phyloP scores from a whole-genome alignment of 2,113 vertebrate species.

The Cyprinodon variegatus region DNA sequence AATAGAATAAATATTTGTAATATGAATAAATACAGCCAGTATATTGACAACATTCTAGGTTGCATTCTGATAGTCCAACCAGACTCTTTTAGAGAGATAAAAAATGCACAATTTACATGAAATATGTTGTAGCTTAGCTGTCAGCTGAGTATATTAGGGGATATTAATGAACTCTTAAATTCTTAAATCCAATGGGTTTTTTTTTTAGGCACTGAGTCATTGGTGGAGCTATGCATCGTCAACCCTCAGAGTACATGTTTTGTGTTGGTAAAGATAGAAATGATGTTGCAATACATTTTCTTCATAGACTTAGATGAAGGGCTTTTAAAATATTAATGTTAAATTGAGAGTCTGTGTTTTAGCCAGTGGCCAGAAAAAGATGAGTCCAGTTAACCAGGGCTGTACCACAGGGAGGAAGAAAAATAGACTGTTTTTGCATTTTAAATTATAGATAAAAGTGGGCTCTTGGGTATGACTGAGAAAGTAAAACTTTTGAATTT shows the following conservation, averaged over 20 bases:
- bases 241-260: slow-evolving; percentile 32
- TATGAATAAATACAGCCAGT: too few relatives aligned
- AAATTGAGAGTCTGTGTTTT: slow-evolving; percentile 64
- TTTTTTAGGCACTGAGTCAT: slow-evolving; percentile 6
- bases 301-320: slow-evolving; percentile 56
- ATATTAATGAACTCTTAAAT: not conserved
- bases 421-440: slow-evolving; percentile 70
- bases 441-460: slow-evolving; percentile 77
- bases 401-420: slow-evolving; percentile 40
- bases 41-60: too few relatives aligned
- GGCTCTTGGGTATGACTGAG: slow-evolving; percentile 49
- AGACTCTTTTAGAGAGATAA: too few relatives aligned
- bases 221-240: slow-evolving; percentile 3
- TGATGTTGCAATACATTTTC: slow-evolving; percentile 55
- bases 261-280: slow-evolving; percentile 54
- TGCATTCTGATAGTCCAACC: too few relatives aligned
- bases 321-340: slow-evolving; percentile 80
- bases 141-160: not conserved
- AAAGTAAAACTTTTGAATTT: slow-evolving; percentile 46
- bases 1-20: too few relatives aligned
- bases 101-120: too few relatives aligned
- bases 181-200: slow-evolving; percentile 5
- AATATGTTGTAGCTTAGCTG: too few relatives aligned
- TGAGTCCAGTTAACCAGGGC: slow-evolving; percentile 65
- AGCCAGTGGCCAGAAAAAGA: slow-evolving; percentile 67